Evolutionary conservation across 2,888 invertebrate species (phyloP), one percentile per base, ranked within the genome.

Genomic region (Lithophane ornitopus): DNA sequence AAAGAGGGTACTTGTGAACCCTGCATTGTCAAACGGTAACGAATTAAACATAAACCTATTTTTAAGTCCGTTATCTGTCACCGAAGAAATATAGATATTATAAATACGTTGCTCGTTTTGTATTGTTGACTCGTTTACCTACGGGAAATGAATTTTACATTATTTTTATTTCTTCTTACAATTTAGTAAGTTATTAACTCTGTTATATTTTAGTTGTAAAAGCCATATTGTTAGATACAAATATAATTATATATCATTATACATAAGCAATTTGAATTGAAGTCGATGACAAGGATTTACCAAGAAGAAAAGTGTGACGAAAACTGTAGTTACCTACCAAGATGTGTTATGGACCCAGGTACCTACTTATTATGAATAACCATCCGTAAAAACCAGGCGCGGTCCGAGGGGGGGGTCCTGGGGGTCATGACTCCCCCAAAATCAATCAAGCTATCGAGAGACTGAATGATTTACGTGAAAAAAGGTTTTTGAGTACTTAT

Each of bases 1-100:
- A 93, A 94, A 68, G 97, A 97, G 0, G 97, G 97, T n/a, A 97
- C 97, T 22, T 98, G 97, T 87, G 97, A 97, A 87, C 97, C 97
- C 4, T 98, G 97, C 85, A 96, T 97, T 66, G 96, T 97, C 41
- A 94, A 94, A 75, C 96, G 96, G 93, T 96, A 96, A 94, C 90
- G 12, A 76, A 67, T 70, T 75, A 63, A 74, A 58, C 7, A 19
- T 74, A 70, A 52, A 44, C 62, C 7, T 80, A 66, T 46, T 75
- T 77, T 39, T 83, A 84, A 84, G 81, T 73, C 80, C 84, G 80
- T 80, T 80, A 70, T 46, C 28, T 75, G 65, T 71, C 80, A 83
- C 82, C 76, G 81, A 84, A 84, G 84, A 82, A 67, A 74, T 80
- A 83, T 67, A 72, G 62, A 70, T 80, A 69, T 68, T 76, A 62